Base-by-base conservation (phyloP, 2,888 invertebrate species). In the Heteromurus nitidus region DNA sequence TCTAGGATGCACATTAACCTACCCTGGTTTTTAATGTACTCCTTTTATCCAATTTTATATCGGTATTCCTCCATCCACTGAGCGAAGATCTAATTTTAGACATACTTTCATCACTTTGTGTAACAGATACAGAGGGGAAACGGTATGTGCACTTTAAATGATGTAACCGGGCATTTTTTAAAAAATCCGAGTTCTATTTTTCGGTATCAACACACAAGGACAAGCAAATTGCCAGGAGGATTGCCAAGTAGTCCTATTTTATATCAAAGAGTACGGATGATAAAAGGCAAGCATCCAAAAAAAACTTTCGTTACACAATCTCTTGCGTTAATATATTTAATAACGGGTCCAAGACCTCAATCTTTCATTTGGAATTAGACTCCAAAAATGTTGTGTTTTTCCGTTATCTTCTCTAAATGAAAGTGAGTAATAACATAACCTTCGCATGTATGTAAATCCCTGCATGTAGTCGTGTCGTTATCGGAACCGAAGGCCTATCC, bases 331-430 rank as follows among this genome's bases (percentile, higher is more conserved):
- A 44, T 20, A 73, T 50, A 73, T 65, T 53, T 50, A 72, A 69
- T 80, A 65, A 58, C 31, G 67, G 79, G 70, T 80, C 79, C 79
- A 65, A 80, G 79, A 80, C 79, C 79, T 80, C 79, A 79, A 70
- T 79, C 64, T 68, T 64, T 62, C 72, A 11, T 72, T 64, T 53
- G 47, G 68, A 77, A 77, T 60, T 44, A 69, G 69, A 67, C 50
- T 65, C 20, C 28, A 75, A 44, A 73, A 13, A 47, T 16, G n/a
- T 3, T 47, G 7, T 13, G 5, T 13, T 13, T 5, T 60, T 58
- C 20, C 50, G 65, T 65, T 74, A 64, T 62, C 62, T 65, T 74
- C 65, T 64, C 31, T 65, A 55, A 65, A 64, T 64, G 74, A 53
- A 74, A 26, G 22, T 22, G 13, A n/a, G 22, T 3, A 3, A 47